Percentiles rank a stretch among this genome's conserved stretches.
Evolutionary conservation across 2,888 invertebrate species (phyloP).

Genomic region (Andrena bicolor): DNA sequence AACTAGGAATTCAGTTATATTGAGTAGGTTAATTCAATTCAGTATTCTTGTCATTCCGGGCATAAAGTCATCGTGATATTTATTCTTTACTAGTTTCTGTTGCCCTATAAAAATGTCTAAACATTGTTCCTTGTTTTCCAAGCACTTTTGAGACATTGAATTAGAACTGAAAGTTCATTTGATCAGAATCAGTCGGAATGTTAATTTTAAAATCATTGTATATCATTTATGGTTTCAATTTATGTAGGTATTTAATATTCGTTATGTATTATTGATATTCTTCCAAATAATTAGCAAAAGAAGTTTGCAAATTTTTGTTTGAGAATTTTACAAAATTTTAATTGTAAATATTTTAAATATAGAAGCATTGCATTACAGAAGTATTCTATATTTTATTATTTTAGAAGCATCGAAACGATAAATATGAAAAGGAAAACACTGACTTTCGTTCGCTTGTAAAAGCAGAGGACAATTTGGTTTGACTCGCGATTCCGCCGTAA

Average conservation of each 20-base stretch:
- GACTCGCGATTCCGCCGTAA: not conserved
- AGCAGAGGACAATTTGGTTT: not conserved
- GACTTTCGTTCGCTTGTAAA: conserved; percentile 6
- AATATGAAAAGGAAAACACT: not conserved
- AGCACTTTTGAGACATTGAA: too few species aligned
- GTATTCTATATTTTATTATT: not conserved
- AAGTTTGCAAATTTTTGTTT: too few species aligned
- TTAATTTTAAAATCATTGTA: too few species aligned
- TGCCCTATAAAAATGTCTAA: not conserved
- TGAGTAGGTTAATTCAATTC: conserved; percentile 27
- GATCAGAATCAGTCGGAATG: too few species aligned
- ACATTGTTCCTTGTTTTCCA: not conserved
- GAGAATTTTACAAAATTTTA: too few species aligned
- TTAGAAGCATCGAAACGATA: not conserved
- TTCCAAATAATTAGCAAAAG: too few species aligned
- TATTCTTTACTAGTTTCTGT: not conserved
- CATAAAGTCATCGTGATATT: conserved; percentile 19
- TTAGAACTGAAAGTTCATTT: too few species aligned
- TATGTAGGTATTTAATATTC: too few species aligned
- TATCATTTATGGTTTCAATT: too few species aligned
- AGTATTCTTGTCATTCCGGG: conserved; percentile 4
- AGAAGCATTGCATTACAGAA: not conserved
- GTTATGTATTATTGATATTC: too few species aligned
- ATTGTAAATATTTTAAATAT: not conserved
- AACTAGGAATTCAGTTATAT: conserved; percentile 14